Conservation (phyloP, 53 echinoderm and acorn worm genomes). For the Paracentrotus lividus region DNA sequence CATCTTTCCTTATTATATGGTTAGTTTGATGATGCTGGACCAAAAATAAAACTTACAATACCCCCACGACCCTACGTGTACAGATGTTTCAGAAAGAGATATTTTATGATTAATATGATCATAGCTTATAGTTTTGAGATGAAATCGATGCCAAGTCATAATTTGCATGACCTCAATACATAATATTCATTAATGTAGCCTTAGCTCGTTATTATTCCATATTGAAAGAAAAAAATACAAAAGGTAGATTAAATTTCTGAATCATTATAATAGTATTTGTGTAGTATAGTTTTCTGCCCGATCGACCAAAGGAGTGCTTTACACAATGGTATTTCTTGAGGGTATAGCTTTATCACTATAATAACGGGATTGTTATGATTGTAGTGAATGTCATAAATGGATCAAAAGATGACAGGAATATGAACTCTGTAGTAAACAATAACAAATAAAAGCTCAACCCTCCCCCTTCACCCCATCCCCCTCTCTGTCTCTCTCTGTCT, state of each 20-base stretch:
- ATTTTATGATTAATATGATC: too few relatives aligned
- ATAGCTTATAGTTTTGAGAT: too few relatives aligned
- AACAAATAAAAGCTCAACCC: background rate
- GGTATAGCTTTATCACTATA: background rate
- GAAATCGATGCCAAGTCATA: too few relatives aligned
- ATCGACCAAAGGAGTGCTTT: conserved; percentile 42
- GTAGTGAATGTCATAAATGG: background rate
- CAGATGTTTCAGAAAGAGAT: too few relatives aligned
- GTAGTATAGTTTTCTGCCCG: background rate
- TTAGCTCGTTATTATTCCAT: background rate
- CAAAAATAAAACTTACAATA: too few relatives aligned
- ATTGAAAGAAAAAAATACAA: too few relatives aligned
- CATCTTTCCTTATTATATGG: too few relatives aligned
- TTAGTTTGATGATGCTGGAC: too few relatives aligned
- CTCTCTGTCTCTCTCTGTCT: background rate
- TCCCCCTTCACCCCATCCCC: background rate
- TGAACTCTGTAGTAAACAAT: background rate
- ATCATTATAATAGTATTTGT: background rate
- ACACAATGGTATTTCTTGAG: background rate
- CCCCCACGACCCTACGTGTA: too few relatives aligned
- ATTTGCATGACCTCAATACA: background rate
- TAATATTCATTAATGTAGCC: background rate
- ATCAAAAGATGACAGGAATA: background rate
- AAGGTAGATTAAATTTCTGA: background rate
- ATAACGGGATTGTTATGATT: background rate